Evolutionary conservation across 1,140 invertebrate genomes (phyloP).

Genomic region (Nomia melanderi): DNA sequence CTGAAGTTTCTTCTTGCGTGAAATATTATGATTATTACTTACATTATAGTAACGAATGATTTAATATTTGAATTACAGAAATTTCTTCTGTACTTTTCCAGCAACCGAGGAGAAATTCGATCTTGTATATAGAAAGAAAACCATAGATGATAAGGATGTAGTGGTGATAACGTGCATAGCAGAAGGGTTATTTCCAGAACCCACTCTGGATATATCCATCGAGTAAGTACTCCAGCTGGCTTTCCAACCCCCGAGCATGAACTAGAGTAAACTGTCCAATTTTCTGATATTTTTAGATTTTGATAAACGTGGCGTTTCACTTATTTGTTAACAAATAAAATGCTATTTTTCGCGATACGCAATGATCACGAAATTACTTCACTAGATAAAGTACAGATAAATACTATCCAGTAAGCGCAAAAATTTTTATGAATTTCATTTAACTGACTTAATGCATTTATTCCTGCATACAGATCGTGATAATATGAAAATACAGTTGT

Average conservation of each 20-base stretch:
- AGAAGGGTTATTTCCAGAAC: constrained; percentile 78
- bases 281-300: constrained; percentile 20
- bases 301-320: neutral
- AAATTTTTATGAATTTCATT: too few relatives aligned
- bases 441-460: too few relatives aligned
- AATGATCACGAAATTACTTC: too few relatives aligned
- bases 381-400: too few relatives aligned
- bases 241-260: constrained; percentile 1
- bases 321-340: neutral
- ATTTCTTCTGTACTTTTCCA: constrained; percentile 60
- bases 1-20: too few relatives aligned
- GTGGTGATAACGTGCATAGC: constrained; percentile 79
- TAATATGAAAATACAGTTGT: too few relatives aligned
- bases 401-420: too few relatives aligned
- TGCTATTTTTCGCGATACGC: too few relatives aligned
- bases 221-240: constrained; percentile 71
- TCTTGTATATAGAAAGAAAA: constrained; percentile 69
- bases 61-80: neutral
- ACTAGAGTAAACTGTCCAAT: constrained; percentile 14
- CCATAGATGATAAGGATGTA: constrained; percentile 67
- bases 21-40: too few relatives aligned
- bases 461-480: too few relatives aligned
- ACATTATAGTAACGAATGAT: too few relatives aligned
- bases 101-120: constrained; percentile 77
- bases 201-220: constrained; percentile 76